Evolutionary conservation across 2,797 vertebrate species (phyloP).

Genomic region (Phataginus tricuspis): DNA sequence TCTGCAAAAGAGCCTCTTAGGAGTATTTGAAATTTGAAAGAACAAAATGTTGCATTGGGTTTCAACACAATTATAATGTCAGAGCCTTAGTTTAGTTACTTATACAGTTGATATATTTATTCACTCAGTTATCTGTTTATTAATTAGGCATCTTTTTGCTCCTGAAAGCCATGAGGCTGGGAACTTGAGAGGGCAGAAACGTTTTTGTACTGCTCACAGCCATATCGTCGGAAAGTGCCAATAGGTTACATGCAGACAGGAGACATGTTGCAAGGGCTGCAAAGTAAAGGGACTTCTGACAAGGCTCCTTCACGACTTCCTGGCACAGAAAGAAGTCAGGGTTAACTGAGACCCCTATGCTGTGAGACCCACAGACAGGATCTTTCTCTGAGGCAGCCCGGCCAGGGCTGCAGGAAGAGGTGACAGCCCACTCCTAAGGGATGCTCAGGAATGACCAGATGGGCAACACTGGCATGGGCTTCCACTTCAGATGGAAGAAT

Average conservation of each 20-base stretch:
- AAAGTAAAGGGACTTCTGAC: background rate
- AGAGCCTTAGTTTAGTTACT: background rate
- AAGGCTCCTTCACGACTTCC: background rate
- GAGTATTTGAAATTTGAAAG: background rate
- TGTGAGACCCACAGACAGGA: background rate
- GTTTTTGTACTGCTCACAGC: background rate
- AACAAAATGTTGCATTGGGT: background rate
- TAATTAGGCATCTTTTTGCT: background rate
- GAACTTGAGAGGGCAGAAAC: background rate
- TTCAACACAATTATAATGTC: background rate
- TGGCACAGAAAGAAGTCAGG: background rate
- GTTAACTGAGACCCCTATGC: background rate
- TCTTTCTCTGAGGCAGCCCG: rapidly evolving
- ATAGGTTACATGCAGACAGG: rapidly evolving
- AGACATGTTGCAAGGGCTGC: background rate
- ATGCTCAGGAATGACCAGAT: background rate
- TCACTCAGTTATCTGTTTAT: background rate
- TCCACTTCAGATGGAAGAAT: background rate
- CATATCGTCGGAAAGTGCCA: background rate
- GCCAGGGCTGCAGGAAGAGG: background rate
- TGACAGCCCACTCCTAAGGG: background rate
- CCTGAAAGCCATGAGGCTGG: background rate
- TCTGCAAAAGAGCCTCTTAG: background rate
- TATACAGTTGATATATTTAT: background rate
- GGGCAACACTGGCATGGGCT: rapidly evolving